A percentile compares a stretch with the other conserved stretches of the same genome.
These are phyloP conservation scores for Callithrix jacchus DNA, from an alignment of 2,113 vertebrate species.

Conservation along the genomic window DNA sequence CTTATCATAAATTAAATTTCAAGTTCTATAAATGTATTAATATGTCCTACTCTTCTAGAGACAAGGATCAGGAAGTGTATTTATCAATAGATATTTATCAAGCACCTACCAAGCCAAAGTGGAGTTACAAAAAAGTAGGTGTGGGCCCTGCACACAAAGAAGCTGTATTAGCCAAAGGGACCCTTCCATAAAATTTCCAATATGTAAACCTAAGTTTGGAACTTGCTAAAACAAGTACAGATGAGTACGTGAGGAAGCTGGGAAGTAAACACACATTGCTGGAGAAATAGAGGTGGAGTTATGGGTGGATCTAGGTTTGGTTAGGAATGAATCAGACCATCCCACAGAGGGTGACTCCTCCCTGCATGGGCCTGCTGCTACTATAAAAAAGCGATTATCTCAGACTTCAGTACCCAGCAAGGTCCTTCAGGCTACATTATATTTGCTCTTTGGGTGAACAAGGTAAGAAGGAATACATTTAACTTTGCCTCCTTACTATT, in stretches of 20 bases:
- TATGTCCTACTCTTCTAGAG: background rate
- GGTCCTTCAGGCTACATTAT: slow-evolving; percentile 67
- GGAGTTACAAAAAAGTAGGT: background rate
- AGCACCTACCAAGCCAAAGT: slow-evolving; percentile 6
- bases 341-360: slow-evolving; percentile 70
- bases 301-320: slow-evolving; percentile 70
- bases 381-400: slow-evolving; percentile 65
- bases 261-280: slow-evolving; percentile 67
- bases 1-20: background rate
- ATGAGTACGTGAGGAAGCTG: slow-evolving; percentile 67
- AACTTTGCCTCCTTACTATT: background rate
- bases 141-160: background rate
- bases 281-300: slow-evolving; percentile 74
- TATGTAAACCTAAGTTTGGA: slow-evolving; percentile 29
- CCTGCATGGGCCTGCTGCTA: slow-evolving; percentile 9
- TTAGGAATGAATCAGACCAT: slow-evolving; percentile 75
- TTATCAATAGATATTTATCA: slow-evolving; percentile 25
- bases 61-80: background rate
- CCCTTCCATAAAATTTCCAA: slow-evolving; percentile 6
- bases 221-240: slow-evolving; percentile 59
- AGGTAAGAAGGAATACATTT: slow-evolving; percentile 54
- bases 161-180: background rate
- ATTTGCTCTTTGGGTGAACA: slow-evolving; percentile 57
- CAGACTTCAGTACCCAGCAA: slow-evolving; percentile 61
- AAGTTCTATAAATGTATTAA: background rate